Evolutionary conservation across 2,113 vertebrate species (phyloP).

Genomic region (Plestiodon gilberti): DNA sequence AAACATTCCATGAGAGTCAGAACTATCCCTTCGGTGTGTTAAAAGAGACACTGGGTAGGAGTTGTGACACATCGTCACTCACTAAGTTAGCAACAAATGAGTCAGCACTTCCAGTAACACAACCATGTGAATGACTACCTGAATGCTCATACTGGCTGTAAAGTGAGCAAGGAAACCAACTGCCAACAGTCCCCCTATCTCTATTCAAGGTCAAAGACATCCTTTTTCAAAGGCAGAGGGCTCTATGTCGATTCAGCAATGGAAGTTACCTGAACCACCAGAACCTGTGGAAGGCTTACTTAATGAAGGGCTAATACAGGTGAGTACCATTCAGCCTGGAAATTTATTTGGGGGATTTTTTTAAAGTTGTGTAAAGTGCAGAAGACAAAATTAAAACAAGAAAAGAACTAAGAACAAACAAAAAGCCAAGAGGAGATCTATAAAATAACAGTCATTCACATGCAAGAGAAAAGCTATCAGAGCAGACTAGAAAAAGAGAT

Average conservation of each 20-base stretch:
- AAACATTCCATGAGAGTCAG: not conserved
- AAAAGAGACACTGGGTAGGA: constrained; percentile 16
- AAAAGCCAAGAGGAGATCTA: not conserved
- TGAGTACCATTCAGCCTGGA: not conserved
- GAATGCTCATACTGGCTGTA: constrained; percentile 5
- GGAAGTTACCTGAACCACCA: constrained; percentile 2
- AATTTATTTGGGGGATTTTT: not conserved
- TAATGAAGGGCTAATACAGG: not conserved
- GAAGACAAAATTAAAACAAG: not conserved
- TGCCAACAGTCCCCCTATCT: not conserved
- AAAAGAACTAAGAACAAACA: no score
- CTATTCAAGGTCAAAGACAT: not conserved
- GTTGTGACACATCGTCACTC: not conserved
- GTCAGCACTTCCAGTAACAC: not conserved
- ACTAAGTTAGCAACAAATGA: not conserved
- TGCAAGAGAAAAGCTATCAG: not conserved
- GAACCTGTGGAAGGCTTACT: not conserved
- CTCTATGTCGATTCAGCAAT: constrained; percentile 22
- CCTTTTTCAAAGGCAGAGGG: not conserved
- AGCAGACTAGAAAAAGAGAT: not conserved
- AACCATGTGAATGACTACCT: not conserved
- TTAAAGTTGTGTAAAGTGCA: not conserved
- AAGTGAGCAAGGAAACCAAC: not conserved
- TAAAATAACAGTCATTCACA: not conserved
- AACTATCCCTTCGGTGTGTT: not conserved